Base-by-base conservation (phyloP, 2,888 invertebrate genomes). In the Calliscelio sp. region DNA sequence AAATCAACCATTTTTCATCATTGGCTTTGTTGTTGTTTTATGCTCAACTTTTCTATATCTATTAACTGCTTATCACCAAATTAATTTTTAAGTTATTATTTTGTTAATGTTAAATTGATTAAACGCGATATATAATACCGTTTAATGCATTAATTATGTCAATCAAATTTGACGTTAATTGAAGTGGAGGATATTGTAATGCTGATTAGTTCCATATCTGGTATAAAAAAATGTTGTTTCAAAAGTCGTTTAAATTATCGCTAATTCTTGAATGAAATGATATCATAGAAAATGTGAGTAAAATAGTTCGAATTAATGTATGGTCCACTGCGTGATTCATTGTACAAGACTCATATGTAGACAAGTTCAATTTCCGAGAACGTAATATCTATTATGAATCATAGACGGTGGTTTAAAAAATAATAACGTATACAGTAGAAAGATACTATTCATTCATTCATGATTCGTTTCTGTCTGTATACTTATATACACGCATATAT, bases 381-480 rank as follows among this genome's bases (percentile, higher is more conserved):
- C 44, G 25, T 24, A n/a, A n/a, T n/a, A 70, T 70, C 32, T 44
- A 44, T 22, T 5, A 59, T 71, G 71, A 71, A 71, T 71, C 71
- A 71, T 35, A 49, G 16, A 59, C 25, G 59, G 11, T 11, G 38
- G 11, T 10, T 38, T 38, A 38, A 38, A 11, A 38, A 11, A 11
- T 38, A n/a, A n/a, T n/a, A n/a, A 38, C 38, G 38, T 11, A 28
- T 28, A 8, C 8, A 28, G 28, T 28, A 8, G 28, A 28, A 28
- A 32, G 6, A 32, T 8, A 8, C 8, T 32, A 32, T 32, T 6
- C 32, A 65, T 66, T 51, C 66, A 66, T 66, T 66, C 66, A 66
- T 66, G 51, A 66, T 18, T 51, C 5, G 44, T 22, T 51, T 14
- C 10, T 35, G 35, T 51, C 8, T 28, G 8, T 28, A 28, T 28